A percentile compares a stretch with the other conserved stretches of the same genome.
Evolutionary conservation across 2,797 vertebrate species (phyloP).

Genomic region (Moxostoma hubbsi): DNA sequence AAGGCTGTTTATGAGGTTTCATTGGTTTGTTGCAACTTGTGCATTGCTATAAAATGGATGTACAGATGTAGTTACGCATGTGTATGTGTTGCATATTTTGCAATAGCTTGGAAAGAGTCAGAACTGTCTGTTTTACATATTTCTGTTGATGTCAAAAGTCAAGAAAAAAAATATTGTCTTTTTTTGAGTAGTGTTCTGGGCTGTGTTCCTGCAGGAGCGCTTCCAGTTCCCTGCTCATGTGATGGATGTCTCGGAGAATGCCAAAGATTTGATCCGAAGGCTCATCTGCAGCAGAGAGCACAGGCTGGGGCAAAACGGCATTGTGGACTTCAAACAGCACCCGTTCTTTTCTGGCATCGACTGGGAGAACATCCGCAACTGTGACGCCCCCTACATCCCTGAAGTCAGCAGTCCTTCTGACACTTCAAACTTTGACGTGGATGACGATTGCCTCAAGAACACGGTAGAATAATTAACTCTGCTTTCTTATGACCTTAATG

Average conservation of each 20-base stretch:
- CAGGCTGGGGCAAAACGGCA: conserved; percentile 95
- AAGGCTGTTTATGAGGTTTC: no score
- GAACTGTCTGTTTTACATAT: no score
- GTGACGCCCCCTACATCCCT: conserved; percentile 97
- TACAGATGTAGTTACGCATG: no score
- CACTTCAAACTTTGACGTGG: conserved; percentile 98
- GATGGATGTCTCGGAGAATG: conserved; percentile 93
- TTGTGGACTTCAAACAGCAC: conserved; percentile 96
- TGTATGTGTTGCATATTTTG: no score
- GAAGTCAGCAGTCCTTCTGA: conserved; percentile 99
- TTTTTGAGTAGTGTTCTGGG: neutral
- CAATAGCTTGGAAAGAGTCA: no score
- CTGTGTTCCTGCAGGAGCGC: conserved; percentile 81
- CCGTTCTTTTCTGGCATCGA: conserved; percentile 92
- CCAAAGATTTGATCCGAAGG: conserved; percentile 93
- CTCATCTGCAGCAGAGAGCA: conserved; percentile 98
- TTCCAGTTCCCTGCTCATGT: conserved; percentile 96
- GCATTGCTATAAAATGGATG: no score
- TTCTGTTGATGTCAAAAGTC: no score
- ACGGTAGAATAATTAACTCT: conserved; percentile 76
- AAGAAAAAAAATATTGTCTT: neutral
- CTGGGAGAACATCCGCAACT: conserved; percentile 94
- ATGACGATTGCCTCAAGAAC: conserved; percentile 98
- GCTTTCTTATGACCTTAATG: no score
- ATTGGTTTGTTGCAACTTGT: no score